phyloP scores from a whole-genome alignment of 2,797 vertebrate genomes.

The Leptatherina wallacei region DNA sequence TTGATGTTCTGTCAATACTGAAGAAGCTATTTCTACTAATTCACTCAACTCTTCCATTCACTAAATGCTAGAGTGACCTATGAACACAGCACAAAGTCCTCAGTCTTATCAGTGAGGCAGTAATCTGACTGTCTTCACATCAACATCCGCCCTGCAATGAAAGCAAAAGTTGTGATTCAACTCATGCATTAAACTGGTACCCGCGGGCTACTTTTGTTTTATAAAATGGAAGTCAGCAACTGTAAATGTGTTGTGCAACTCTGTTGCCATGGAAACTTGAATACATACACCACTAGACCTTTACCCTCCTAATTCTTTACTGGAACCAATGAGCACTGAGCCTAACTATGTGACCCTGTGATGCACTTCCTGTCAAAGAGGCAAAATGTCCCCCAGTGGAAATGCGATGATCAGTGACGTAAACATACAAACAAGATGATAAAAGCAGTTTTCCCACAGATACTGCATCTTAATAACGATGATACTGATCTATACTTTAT shows the following conservation, averaged over 20 bases:
- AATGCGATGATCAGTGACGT: slow-evolving; percentile 4
- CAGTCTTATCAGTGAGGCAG: slow-evolving; percentile 52
- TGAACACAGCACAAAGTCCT: slow-evolving; percentile 31
- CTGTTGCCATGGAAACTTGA: slow-evolving; percentile 51
- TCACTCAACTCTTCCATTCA: slow-evolving; percentile 14
- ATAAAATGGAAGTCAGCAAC: slow-evolving; percentile 9
- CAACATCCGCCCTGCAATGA: slow-evolving; percentile 48
- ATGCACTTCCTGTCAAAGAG: slow-evolving; percentile 32
- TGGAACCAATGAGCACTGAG: slow-evolving; percentile 2
- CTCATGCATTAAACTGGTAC: slow-evolving; percentile 7
- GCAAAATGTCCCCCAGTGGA: slow-evolving; percentile 14
- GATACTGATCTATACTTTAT: no score
- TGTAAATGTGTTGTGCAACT: slow-evolving; percentile 46
- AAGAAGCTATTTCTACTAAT: slow-evolving; percentile 11
- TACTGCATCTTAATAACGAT: slow-evolving; percentile 7
- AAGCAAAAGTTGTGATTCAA: slow-evolving; percentile 54
- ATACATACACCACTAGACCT: slow-evolving; percentile 31
- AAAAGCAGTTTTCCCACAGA: not conserved
- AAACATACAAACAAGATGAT: not conserved
- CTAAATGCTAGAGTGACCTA: not conserved
- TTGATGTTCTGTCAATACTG: not conserved
- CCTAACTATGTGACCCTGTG: slow-evolving; percentile 6
- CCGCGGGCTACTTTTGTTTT: slow-evolving; percentile 50
- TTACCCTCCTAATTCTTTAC: slow-evolving; percentile 45
- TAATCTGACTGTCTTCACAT: slow-evolving; percentile 9